phyloP scores from a whole-genome alignment of 2,888 invertebrate genomes.

The Drosophila subsilvestris region DNA sequence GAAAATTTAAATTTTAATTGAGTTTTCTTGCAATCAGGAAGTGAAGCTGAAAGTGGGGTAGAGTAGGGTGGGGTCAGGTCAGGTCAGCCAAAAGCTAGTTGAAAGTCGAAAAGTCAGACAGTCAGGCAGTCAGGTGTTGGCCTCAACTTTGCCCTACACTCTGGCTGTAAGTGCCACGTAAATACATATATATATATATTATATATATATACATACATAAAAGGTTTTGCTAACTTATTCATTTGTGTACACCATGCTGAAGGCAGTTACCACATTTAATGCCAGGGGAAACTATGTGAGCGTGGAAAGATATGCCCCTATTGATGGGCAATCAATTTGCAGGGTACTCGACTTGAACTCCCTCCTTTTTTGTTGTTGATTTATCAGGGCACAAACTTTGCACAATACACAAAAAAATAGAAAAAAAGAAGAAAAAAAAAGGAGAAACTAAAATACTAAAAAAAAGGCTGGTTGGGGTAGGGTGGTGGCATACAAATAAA shows the following conservation, averaged over 20 bases:
- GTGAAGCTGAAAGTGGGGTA: constrained; percentile 4
- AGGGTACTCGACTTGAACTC: constrained; percentile 17
- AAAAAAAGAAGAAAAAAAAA: constrained; percentile 17
- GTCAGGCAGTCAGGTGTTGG: constrained; percentile 63
- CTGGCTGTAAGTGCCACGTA: constrained; percentile 23
- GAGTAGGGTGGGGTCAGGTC: background rate
- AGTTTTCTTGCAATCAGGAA: constrained; percentile 69
- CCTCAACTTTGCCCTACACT: constrained; percentile 57
- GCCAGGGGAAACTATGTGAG: background rate
- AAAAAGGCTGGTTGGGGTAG: background rate
- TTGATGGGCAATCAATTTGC: background rate
- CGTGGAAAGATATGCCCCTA: background rate
- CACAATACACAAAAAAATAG: constrained; percentile 48
- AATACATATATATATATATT: constrained; percentile 14
- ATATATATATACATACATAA: constrained; percentile 44
- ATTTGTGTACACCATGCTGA: constrained; percentile 5
- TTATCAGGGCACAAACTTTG: constrained; percentile 56
- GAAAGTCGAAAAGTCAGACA: constrained; percentile 61
- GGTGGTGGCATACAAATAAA: constrained; percentile 25
- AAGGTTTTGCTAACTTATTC: constrained; percentile 67
- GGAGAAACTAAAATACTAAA: constrained; percentile 20
- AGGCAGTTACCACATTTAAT: constrained; percentile 1
- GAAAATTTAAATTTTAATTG: constrained; percentile 81
- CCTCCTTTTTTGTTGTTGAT: constrained; percentile 48
- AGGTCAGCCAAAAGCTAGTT: constrained; percentile 21